phyloP scores from a whole-genome alignment of 2,113 vertebrate genomes.

The Xiphorhynchus elegans region DNA sequence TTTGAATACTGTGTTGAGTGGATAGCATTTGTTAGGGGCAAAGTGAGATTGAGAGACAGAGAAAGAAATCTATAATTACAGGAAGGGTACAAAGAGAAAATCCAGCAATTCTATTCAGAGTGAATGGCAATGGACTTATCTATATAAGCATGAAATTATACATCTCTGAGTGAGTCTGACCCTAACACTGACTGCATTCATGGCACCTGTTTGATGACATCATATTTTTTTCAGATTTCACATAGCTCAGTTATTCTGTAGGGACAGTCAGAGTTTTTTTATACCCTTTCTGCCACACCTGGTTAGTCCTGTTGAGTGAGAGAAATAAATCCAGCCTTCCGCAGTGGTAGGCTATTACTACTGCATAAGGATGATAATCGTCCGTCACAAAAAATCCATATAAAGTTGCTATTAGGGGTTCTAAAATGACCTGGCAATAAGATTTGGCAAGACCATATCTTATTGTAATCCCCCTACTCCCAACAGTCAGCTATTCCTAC shows the following conservation, averaged over 20 bases:
- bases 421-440: constrained; percentile 1
- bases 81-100: neutral
- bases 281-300: neutral
- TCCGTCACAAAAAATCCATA: neutral
- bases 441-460: neutral
- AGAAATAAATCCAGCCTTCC: neutral
- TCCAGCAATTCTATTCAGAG: neutral
- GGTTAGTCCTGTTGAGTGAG: neutral
- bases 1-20: neutral
- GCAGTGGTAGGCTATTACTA: neutral
- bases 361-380: neutral
- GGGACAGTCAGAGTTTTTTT: neutral
- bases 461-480: neutral
- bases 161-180: neutral
- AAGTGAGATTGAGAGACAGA: neutral
- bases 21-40: neutral
- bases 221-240: neutral
- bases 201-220: neutral
- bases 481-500: neutral
- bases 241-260: neutral
- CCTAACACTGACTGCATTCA: neutral
- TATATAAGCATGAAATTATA: neutral
- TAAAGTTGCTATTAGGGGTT: neutral
- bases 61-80: neutral
- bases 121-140: neutral